Evolutionary conservation across 2,113 vertebrate genomes (phyloP), one percentile per base, ranked within the genome.

Genomic region (Amphilophus citrinellus): DNA sequence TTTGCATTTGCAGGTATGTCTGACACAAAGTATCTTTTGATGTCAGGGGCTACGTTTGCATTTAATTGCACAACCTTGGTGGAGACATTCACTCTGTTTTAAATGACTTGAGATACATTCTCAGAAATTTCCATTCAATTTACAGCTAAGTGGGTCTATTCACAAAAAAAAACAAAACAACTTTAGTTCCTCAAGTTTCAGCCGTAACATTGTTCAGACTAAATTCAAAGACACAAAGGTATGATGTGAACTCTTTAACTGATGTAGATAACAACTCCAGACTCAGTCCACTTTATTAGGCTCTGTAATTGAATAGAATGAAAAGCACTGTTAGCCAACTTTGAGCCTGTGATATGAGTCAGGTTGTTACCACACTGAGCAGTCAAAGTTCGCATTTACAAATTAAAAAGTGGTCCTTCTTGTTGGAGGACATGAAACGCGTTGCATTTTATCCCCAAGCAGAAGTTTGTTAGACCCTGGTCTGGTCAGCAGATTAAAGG

Each of bases 261-360:
- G 63, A 47, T 78, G 37, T 10, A 59, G 92, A 94, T 91, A 92
- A 79, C 87, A 92, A 94, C 87, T 86, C 82, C 77, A 44, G 73
- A 88, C 85, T 89, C 87, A 83, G 81, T 93, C 75, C 77, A 84
- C 87, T 92, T 93, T 90, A 91, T 90, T 88, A 83, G 83, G 35
- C 44, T 44, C 37, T 66, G 73, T 80, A 87, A 93, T 84, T 87
- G 85, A 90, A 93, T 62, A 89, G 84, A 93, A 90, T 83, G 76
- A 83, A 73, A 62, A 77, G 80, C 22, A 81, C 60, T 88, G 83
- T 87, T 68, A 27, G 18, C 27, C 20, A 32, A 61, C 35, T 59
- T 56, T 56, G 60, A 82, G 18, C 50, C 82, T 65, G 61, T 18
- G 80, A 73, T 73, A 84, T 39, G 82, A 88, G 84, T 79, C 30